Evolutionary conservation across 2,113 vertebrate genomes (phyloP).

Genomic region (Callorhinus ursinus): DNA sequence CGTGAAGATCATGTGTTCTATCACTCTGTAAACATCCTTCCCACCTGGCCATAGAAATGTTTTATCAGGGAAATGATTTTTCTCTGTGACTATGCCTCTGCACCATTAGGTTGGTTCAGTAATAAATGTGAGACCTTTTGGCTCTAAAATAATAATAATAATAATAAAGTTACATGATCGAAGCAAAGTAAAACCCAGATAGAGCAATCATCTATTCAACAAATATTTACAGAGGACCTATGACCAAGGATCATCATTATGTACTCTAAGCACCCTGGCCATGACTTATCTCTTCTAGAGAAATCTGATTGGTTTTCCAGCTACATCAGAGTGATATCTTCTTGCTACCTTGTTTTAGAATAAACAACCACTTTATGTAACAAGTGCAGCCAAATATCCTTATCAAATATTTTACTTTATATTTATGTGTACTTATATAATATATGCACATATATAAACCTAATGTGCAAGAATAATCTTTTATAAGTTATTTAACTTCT

Average conservation of each 20-base stretch:
- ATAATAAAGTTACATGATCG: background rate
- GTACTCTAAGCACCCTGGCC: background rate
- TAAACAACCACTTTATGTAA: background rate
- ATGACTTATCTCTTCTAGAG: background rate
- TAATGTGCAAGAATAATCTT: background rate
- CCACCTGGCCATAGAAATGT: no score
- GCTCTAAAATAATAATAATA: no score
- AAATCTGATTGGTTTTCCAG: background rate
- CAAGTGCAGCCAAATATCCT: background rate
- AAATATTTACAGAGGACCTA: background rate
- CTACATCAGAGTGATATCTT: background rate
- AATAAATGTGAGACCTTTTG: no score
- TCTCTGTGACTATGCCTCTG: no score
- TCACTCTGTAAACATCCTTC: no score
- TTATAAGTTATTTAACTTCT: background rate
- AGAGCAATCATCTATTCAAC: background rate
- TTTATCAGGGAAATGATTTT: no score
- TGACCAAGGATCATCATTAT: background rate
- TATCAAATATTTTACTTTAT: background rate
- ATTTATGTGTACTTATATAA: background rate
- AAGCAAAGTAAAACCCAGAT: conserved; percentile 5
- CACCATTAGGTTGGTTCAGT: no score
- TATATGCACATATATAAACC: background rate
- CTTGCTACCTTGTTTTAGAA: background rate
- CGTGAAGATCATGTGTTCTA: no score